These are phyloP conservation scores for Himantopus leucocephalus DNA, from an alignment of 2,113 vertebrate genomes.

Conservation along the genomic window DNA sequence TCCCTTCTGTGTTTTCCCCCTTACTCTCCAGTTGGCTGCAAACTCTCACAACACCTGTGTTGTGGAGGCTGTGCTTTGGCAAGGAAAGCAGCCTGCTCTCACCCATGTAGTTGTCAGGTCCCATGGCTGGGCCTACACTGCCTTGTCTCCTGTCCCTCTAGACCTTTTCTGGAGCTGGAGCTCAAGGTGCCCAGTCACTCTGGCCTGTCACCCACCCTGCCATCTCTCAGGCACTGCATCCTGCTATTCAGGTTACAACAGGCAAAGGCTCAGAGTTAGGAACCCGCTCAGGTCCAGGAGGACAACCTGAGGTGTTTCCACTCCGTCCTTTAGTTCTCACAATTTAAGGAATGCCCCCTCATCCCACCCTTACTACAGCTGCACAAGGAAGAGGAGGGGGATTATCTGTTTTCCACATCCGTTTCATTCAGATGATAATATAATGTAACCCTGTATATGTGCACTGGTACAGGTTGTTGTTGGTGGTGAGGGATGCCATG, in stretches of 20 bases:
- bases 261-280: not conserved
- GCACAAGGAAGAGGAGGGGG: not conserved
- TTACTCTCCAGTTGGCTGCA: not conserved
- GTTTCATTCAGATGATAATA: not conserved
- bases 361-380: not conserved
- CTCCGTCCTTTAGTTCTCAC: not conserved
- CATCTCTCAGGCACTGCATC: not conserved
- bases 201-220: not conserved
- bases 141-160: not conserved
- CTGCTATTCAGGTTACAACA: not conserved
- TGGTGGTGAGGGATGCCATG: not conserved
- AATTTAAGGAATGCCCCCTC: not conserved
- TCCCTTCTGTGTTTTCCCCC: not conserved
- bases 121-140: rapidly evolving
- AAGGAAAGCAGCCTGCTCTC: not conserved
- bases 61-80: not conserved
- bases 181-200: not conserved
- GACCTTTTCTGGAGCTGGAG: not conserved
- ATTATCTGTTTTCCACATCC: not conserved
- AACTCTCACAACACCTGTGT: not conserved
- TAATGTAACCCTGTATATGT: not conserved
- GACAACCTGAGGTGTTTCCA: not conserved
- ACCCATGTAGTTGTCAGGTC: not conserved
- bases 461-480: not conserved
- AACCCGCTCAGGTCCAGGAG: not conserved